These are phyloP conservation scores for Cordilura impudica DNA, from an alignment of 2,888 invertebrate genomes.

Conservation along the genomic window DNA sequence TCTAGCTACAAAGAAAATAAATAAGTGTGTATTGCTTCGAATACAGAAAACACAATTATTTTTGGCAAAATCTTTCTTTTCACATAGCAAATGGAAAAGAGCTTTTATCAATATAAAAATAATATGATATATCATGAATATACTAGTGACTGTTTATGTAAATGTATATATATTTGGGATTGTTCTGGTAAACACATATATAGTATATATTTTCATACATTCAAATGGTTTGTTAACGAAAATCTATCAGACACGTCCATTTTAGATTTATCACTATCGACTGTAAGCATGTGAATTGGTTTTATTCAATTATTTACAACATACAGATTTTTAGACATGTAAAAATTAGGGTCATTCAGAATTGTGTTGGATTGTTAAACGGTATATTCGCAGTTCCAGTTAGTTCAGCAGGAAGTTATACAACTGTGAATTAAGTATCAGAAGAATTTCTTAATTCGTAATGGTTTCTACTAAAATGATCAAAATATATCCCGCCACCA, in stretches of 20 bases:
- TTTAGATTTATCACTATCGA: constrained; percentile 57
- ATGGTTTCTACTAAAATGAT: too few relatives aligned
- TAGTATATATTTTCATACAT: not conserved
- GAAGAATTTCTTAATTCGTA: too few relatives aligned
- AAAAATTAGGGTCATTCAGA: too few relatives aligned
- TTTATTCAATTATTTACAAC: constrained; percentile 60
- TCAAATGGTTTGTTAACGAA: constrained; percentile 42
- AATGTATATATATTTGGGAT: not conserved
- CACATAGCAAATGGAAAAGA: constrained; percentile 47
- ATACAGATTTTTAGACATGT: too few relatives aligned
- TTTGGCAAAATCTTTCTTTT: constrained; percentile 37
- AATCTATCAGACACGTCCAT: constrained; percentile 57
- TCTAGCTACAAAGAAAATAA: not conserved
- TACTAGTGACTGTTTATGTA: not conserved
- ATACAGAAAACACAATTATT: not conserved
- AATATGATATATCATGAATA: not conserved
- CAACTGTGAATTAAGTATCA: too few relatives aligned
- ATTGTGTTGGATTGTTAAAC: too few relatives aligned
- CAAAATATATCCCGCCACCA: too few relatives aligned
- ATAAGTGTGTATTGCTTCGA: not conserved
- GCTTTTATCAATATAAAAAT: constrained; percentile 33
- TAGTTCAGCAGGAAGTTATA: too few relatives aligned
- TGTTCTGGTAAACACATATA: not conserved
- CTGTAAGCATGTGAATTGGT: constrained; percentile 56
- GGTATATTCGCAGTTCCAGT: too few relatives aligned